phyloP scores from a whole-genome alignment of 2,888 invertebrate genomes.

The Arrhopalites spinosus region DNA sequence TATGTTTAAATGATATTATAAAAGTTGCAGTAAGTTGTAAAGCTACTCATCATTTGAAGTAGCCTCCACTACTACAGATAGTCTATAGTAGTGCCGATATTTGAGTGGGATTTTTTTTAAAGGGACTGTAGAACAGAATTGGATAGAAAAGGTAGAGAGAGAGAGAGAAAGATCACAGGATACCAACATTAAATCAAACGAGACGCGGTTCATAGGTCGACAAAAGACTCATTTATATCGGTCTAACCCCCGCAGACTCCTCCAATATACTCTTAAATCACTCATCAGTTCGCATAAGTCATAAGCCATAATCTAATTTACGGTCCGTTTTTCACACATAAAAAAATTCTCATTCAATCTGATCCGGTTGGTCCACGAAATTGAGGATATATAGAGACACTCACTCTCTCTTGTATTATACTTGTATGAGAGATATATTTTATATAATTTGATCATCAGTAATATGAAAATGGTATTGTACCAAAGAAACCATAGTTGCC shows the following conservation, averaged over 20 bases:
- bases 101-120: no score
- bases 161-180: not conserved
- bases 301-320: conserved; percentile 42
- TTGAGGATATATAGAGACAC: not conserved
- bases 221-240: conserved; percentile 43
- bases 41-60: not conserved
- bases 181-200: conserved; percentile 17
- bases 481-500: no score
- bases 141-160: conserved; percentile 6
- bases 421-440: not conserved
- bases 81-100: not conserved
- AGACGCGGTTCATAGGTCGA: conserved; percentile 41
- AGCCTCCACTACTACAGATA: not conserved
- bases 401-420: not conserved
- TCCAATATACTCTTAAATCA: conserved; percentile 40
- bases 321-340: conserved; percentile 36
- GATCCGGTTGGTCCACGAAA: conserved; percentile 7
- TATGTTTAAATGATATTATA: no score
- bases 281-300: conserved; percentile 41
- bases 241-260: conserved; percentile 42
- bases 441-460: not conserved
- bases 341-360: conserved; percentile 18
- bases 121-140: not conserved
- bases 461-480: not conserved
- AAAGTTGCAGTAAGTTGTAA: not conserved